phyloP scores from a whole-genome alignment of 1,140 invertebrate genomes.

The Hydropsyche tenuis region DNA sequence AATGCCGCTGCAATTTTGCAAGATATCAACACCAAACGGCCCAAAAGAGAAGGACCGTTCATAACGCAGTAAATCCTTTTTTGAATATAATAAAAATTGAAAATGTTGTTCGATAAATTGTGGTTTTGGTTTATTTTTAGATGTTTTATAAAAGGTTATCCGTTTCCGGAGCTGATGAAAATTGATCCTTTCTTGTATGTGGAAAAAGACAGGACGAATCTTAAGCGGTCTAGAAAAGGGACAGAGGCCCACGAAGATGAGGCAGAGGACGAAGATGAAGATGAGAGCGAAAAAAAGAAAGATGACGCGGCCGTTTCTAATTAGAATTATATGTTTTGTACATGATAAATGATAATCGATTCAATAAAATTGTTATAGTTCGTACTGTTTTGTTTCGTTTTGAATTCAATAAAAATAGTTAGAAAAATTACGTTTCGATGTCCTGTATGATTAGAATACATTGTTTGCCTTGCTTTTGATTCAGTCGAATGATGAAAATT shows the following conservation, averaged over 20 bases:
- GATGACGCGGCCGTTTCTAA: not conserved
- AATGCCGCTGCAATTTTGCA: constrained; percentile 71
- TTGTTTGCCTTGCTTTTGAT: too few relatives aligned
- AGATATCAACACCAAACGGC: constrained; percentile 67
- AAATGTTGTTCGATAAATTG: too few relatives aligned
- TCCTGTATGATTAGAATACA: not conserved
- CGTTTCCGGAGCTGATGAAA: not conserved
- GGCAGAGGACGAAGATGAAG: constrained; percentile 52
- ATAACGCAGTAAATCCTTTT: constrained; percentile 66
- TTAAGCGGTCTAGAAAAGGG: too few relatives aligned
- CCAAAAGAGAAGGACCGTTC: constrained; percentile 69
- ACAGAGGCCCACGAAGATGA: too few relatives aligned
- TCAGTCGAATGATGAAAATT: too few relatives aligned
- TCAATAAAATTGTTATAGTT: not conserved
- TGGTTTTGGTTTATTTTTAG: too few relatives aligned
- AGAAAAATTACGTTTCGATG: not conserved
- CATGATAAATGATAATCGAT: not conserved
- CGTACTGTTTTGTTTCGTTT: not conserved
- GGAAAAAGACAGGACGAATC: too few relatives aligned
- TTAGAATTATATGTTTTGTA: not conserved
- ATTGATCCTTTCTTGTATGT: constrained; percentile 15
- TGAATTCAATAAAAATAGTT: too few relatives aligned
- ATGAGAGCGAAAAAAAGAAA: constrained; percentile 29
- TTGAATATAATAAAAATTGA: not conserved
- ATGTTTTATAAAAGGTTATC: not conserved